Conservation (phyloP, 2,113 vertebrate genomes). For the Canis aureus region DNA sequence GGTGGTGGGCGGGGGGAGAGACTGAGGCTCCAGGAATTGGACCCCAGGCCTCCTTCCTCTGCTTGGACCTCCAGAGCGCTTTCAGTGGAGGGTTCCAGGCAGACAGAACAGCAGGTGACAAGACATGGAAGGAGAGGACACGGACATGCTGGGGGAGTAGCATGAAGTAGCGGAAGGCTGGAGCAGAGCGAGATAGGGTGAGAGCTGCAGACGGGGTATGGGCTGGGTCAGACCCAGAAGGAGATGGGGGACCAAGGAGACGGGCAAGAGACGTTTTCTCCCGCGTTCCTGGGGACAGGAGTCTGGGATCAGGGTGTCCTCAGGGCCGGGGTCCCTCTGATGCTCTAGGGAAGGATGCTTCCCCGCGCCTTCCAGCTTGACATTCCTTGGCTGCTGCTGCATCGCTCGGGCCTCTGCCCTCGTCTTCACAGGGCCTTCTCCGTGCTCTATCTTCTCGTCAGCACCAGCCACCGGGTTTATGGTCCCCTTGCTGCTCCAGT, state of each 20-base stretch:
- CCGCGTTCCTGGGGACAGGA: rapidly evolving
- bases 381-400: background rate
- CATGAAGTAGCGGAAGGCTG: background rate
- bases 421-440: rapidly evolving
- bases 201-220: rapidly evolving
- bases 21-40: background rate
- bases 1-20: background rate
- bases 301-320: background rate
- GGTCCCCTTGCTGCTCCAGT: background rate
- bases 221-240: background rate
- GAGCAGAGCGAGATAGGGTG: background rate
- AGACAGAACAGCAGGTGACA: too few species aligned
- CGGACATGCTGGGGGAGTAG: rapidly evolving
- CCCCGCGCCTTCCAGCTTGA: background rate
- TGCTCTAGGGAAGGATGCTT: background rate
- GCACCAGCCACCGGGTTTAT: background rate
- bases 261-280: rapidly evolving
- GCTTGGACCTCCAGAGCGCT: too few species aligned
- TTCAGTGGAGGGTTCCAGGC: background rate
- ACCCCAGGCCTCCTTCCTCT: background rate
- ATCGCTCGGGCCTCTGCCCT: background rate
- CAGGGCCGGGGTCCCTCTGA: rapidly evolving
- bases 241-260: background rate
- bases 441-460: background rate
- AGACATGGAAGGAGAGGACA: background rate